Evolutionary conservation across 2,113 vertebrate species (phyloP), one percentile per base, ranked within the genome.

Genomic region (Candoia aspera): DNA sequence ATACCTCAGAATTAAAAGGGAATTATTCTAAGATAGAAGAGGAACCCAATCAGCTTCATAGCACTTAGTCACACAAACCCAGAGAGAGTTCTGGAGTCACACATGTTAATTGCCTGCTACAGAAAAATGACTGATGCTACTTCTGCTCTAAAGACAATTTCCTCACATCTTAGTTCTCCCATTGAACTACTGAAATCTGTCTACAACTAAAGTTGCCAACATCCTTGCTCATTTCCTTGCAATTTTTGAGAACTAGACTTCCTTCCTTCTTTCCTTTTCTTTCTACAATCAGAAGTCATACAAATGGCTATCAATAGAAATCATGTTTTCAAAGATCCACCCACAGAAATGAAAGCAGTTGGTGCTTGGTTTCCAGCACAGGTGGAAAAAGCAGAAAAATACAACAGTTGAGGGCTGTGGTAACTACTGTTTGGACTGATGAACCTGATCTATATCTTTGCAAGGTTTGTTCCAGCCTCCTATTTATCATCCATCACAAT

Each of bases 1-100:
- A 95, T 94, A 93, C 68, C 93, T 55, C 86, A 95, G 95, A 96
- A 97, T 96, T 94, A 97, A 97, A 96, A 84, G 33, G 86, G 90
- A 96, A 91, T 54, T 92, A 42, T 95, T 95, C 93, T 94, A 60
- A 68, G 73, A 86, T 64, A 90, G 90, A 91, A 96, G 93, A 96
- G 92, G 46, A 92, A 62, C 84, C 79, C 91, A 95, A 90, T 95
- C 95, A 95, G 90, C 68, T 92, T 93, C 91, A 84, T 49, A 91
- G 90, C 88, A 19, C 73, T 96, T 96, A 96, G 95, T 97, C 93
- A 91, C 87, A 96, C 17, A 94, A 79, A 93, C 90, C 95, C 95
- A 95, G 93, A 93, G 89, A 95, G 94, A 92, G 96, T 96, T 96
- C 92, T 68, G 87, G 58, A 96, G 93, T 95, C 93, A 95, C 6